phyloP scores from a whole-genome alignment of 2,888 invertebrate genomes.

The Brenthis hecate region DNA sequence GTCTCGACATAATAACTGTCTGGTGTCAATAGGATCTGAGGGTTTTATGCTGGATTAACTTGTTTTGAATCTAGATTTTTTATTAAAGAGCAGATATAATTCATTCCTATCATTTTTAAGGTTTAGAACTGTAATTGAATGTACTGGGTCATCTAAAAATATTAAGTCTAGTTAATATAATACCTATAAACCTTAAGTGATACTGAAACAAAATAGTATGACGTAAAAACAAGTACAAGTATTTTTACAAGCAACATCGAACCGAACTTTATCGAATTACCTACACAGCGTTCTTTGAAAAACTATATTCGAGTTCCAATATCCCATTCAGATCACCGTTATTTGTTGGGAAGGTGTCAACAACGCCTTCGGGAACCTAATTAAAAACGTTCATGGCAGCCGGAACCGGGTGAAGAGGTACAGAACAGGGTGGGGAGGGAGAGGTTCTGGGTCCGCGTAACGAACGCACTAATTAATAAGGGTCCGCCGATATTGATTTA shows the following conservation, averaged over 20 bases:
- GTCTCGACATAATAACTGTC: slow-evolving; percentile 32
- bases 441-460: slow-evolving; percentile 61
- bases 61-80: slow-evolving; percentile 16
- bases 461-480: slow-evolving; percentile 82
- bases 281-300: slow-evolving; percentile 20
- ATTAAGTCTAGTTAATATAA: neutral
- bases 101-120: neutral
- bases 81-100: neutral
- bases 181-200: too few species aligned
- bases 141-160: neutral
- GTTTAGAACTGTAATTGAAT: neutral
- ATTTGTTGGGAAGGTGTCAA: slow-evolving; percentile 62
- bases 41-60: slow-evolving; percentile 23
- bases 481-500: slow-evolving; percentile 81
- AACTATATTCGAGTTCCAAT: slow-evolving; percentile 25
- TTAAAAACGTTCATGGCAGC: slow-evolving; percentile 74
- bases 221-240: too few species aligned
- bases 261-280: too few species aligned
- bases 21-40: slow-evolving; percentile 27
- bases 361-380: slow-evolving; percentile 64
- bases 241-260: too few species aligned
- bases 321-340: slow-evolving; percentile 45
- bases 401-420: slow-evolving; percentile 44
- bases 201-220: too few species aligned
- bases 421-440: slow-evolving; percentile 35